These are phyloP conservation scores for Drosophila niveifrons DNA, from an alignment of 2,888 invertebrate species.

Conservation along the genomic window DNA sequence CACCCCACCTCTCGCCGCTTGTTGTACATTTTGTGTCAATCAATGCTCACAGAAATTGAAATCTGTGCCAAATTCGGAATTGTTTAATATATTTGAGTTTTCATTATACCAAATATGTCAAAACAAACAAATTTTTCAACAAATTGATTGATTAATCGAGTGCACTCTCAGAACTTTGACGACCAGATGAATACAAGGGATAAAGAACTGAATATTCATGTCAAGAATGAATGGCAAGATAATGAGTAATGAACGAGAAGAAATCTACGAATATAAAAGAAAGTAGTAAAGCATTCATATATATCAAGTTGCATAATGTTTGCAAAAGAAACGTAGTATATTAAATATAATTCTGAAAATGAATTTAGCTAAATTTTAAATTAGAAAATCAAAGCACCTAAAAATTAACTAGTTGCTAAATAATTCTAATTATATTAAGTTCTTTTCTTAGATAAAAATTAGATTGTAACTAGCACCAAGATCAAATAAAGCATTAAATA, in stretches of 20 bases:
- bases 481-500: background rate
- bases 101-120: conserved; percentile 56
- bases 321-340: no score
- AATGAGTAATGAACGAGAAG: background rate
- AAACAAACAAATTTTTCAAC: conserved; percentile 53
- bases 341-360: no score
- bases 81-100: conserved; percentile 43
- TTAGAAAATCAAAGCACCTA: no score
- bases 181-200: background rate
- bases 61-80: conserved; percentile 56
- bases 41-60: conserved; percentile 42
- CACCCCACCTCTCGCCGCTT: background rate
- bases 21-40: conserved; percentile 41
- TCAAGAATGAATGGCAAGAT: background rate
- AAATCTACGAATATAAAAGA: background rate
- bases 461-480: no score
- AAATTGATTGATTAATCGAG: conserved; percentile 47
- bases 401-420: no score
- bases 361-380: no score
- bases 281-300: background rate
- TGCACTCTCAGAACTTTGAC: conserved; percentile 1
- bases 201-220: background rate
- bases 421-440: no score
- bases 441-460: no score
- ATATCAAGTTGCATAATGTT: background rate